Evolutionary conservation across 35 echinoderm and acorn worm species (phyloP).

Genomic region (Heliocidaris tuberculata): DNA sequence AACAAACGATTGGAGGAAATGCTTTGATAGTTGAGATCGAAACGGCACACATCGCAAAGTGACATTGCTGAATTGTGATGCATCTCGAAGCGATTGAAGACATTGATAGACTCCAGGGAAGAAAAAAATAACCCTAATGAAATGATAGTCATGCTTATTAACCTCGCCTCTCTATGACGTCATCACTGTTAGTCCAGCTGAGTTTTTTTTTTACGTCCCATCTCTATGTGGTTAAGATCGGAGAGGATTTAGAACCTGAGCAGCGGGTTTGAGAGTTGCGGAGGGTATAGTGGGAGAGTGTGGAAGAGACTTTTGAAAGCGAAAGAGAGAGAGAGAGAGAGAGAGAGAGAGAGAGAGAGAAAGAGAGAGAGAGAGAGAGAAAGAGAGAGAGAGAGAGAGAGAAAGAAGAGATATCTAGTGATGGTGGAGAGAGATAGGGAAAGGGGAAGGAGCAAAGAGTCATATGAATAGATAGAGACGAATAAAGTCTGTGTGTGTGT

Average conservation of each 20-base stretch:
- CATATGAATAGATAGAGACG: background rate
- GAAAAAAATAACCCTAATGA: background rate
- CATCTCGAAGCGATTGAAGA: background rate
- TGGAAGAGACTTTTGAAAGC: background rate
- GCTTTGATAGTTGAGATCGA: background rate
- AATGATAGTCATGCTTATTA: constrained; percentile 35
- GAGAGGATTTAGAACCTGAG: background rate
- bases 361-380: background rate
- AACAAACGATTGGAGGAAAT: background rate
- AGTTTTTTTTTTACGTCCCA: background rate
- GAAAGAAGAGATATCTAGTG: background rate
- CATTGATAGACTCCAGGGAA: background rate
- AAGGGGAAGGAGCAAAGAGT: background rate
- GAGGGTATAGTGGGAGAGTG: background rate
- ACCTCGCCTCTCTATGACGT: constrained; percentile 17
- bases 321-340: background rate
- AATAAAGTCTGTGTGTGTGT: no score
- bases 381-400: background rate
- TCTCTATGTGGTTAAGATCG: background rate
- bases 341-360: background rate
- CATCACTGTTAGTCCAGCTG: constrained; percentile 36
- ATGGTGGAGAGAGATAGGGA: background rate
- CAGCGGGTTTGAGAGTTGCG: background rate
- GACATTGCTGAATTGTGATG: background rate
- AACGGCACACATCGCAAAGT: background rate